phyloP scores from a whole-genome alignment of 2,113 vertebrate genomes.

The Poeciliopsis prolifica region DNA sequence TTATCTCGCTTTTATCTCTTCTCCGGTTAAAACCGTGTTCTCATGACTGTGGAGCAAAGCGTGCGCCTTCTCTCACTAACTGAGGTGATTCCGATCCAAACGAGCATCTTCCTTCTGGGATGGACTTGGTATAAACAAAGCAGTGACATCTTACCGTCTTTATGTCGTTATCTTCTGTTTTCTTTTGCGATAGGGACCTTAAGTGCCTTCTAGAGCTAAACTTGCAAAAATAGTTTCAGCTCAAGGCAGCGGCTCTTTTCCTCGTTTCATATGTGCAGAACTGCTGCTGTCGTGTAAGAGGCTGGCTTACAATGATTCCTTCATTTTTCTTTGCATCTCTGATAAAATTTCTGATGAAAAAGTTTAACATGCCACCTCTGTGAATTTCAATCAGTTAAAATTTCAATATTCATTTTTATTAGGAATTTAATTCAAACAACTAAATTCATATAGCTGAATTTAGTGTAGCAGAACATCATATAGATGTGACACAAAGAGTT shows the following conservation, averaged over 20 bases:
- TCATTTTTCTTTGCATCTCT: background rate
- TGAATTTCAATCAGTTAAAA: too few relatives aligned
- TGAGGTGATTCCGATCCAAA: background rate
- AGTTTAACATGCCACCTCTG: background rate
- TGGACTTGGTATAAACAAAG: background rate
- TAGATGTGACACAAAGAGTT: background rate
- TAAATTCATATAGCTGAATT: background rate
- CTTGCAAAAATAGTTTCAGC: constrained; percentile 3
- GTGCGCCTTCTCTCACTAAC: background rate
- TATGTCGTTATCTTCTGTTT: background rate
- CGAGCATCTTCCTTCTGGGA: background rate
- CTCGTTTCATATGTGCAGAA: background rate
- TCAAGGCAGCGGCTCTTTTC: constrained; percentile 4
- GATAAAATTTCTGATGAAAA: background rate
- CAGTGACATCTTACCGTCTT: background rate
- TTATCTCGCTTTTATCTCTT: background rate
- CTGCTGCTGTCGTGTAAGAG: background rate
- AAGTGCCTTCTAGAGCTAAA: background rate
- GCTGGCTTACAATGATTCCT: background rate
- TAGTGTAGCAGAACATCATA: too few relatives aligned
- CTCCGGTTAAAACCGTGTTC: background rate
- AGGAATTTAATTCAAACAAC: background rate
- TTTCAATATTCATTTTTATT: too few relatives aligned
- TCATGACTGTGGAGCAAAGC: background rate
- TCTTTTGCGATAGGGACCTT: background rate